Evolutionary conservation across 2,113 vertebrate genomes (phyloP).

Genomic region (Pterocles gutturalis): DNA sequence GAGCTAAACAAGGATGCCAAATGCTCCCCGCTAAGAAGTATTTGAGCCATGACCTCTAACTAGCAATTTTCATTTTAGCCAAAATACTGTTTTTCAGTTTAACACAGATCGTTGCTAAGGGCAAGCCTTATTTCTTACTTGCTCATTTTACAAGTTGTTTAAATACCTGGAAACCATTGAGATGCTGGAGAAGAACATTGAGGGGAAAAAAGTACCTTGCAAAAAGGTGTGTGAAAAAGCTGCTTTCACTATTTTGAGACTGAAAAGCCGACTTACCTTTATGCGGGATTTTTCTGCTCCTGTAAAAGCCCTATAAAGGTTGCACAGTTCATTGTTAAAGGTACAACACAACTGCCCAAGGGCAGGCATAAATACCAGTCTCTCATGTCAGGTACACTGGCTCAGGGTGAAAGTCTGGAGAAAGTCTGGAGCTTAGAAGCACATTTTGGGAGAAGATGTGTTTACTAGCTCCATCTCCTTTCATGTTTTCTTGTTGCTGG

Average conservation of each 20-base stretch:
- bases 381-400: neutral
- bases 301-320: neutral
- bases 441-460: neutral
- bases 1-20: conserved; percentile 29
- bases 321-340: neutral
- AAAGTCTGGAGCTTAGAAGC: neutral
- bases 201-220: accelerated
- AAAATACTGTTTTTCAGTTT: neutral
- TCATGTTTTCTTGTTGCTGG: neutral
- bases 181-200: neutral
- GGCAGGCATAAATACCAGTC: neutral
- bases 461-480: neutral
- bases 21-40: conserved; percentile 1
- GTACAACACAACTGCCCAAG: neutral
- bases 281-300: neutral
- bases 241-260: neutral
- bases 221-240: neutral
- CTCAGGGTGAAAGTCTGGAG: neutral
- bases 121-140: neutral
- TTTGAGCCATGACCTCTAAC: conserved; percentile 17
- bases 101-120: neutral
- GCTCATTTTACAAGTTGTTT: neutral
- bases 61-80: conserved; percentile 23
- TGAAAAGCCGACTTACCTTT: neutral
- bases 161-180: neutral